These are phyloP conservation scores for Choloepus didactylus DNA, from an alignment of 2,797 vertebrate genomes.

Conservation along the genomic window DNA sequence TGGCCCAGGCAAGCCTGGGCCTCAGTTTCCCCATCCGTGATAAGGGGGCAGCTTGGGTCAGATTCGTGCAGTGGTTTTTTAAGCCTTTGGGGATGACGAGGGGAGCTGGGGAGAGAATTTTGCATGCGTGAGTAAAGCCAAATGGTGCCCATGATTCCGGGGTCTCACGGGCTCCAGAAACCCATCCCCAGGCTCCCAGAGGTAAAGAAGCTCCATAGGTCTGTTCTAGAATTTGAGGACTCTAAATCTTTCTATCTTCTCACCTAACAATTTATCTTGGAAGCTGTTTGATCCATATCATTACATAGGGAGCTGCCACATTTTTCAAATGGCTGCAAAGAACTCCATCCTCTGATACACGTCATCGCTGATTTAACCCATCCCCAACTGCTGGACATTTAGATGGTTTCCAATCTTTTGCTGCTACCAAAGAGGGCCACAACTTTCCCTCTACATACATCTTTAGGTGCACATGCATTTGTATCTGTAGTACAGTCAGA, in stretches of 20 bases:
- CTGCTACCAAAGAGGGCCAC: not conserved
- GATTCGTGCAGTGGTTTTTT: not conserved
- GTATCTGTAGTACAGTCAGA: not conserved
- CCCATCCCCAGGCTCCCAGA: not conserved
- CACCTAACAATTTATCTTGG: not conserved
- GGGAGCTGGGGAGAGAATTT: not conserved
- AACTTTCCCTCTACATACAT: too few species aligned
- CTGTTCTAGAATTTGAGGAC: not conserved
- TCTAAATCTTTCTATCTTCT: not conserved
- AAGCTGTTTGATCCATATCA: rapidly evolving
- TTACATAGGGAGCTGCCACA: not conserved
- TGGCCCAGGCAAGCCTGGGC: not conserved
- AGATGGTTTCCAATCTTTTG: not conserved
- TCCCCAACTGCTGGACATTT: rapidly evolving
- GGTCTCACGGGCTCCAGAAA: not conserved
- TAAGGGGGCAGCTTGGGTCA: not conserved
- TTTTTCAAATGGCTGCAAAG: not conserved
- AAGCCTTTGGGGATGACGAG: not conserved
- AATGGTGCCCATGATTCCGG: rapidly evolving
- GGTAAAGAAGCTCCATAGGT: not conserved
- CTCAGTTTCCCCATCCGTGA: not conserved
- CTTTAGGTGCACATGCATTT: rapidly evolving
- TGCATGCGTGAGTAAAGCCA: rapidly evolving
- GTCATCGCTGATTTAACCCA: not conserved
- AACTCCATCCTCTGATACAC: not conserved